Evolutionary conservation across 2,113 vertebrate species (phyloP).

Genomic region (Notarius quadriscutis): DNA sequence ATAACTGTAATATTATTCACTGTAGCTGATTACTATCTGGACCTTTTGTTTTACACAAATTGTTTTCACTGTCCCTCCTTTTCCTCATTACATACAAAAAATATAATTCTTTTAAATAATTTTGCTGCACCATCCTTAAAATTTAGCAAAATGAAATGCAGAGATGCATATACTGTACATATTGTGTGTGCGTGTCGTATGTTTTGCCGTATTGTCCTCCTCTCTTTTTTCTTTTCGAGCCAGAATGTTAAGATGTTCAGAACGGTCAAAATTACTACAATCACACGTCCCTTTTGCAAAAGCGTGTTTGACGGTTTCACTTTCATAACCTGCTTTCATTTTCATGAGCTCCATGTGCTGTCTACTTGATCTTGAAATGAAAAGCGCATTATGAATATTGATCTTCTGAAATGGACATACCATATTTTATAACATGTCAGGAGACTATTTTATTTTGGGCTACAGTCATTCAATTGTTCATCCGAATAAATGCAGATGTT

Average conservation of each 20-base stretch:
- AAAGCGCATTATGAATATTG: neutral
- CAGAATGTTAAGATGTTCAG: neutral
- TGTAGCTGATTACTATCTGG: neutral
- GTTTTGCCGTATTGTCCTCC: neutral
- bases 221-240: neutral
- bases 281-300: neutral
- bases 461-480: neutral
- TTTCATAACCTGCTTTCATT: neutral
- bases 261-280: neutral
- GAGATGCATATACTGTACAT: neutral
- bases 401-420: too few relatives aligned
- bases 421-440: too few relatives aligned
- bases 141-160: neutral
- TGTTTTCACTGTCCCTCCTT: neutral
- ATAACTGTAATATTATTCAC: neutral
- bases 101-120: neutral
- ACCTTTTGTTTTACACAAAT: neutral
- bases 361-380: neutral
- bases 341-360: neutral
- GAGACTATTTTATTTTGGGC: neutral
- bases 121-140: neutral
- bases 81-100: neutral
- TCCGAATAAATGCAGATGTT: neutral
- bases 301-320: neutral
- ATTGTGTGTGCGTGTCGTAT: neutral